Evolutionary conservation across 2,113 vertebrate species (phyloP).

Genomic region (Burhinus bistriatus): DNA sequence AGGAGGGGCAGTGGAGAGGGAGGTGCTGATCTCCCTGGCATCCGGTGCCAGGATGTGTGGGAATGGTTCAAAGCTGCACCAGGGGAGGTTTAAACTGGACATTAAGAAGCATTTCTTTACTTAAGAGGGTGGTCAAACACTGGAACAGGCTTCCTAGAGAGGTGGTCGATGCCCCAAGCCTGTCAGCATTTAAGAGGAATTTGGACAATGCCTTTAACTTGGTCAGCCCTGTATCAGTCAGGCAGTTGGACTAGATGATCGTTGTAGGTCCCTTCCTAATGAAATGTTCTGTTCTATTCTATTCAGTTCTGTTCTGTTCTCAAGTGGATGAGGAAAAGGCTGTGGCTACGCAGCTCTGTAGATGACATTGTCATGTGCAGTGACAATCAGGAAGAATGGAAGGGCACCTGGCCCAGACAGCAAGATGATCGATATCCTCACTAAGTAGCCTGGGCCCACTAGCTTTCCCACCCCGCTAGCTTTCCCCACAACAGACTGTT

Average conservation of each 20-base stretch:
- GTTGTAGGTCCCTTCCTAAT: background rate
- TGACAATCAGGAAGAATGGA: background rate
- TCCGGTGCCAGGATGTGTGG: rapidly evolving
- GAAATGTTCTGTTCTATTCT: background rate
- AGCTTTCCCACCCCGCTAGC: background rate
- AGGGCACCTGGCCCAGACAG: background rate
- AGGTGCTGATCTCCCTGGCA: background rate
- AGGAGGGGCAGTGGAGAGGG: background rate
- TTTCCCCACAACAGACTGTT: background rate
- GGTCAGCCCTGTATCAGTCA: background rate
- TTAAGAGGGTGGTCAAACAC: background rate
- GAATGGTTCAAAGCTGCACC: background rate
- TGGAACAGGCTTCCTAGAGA: background rate
- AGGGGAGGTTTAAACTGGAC: background rate
- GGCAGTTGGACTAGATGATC: background rate
- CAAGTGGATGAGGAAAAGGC: background rate
- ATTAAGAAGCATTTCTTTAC: background rate
- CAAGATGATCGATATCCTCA: background rate
- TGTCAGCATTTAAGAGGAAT: background rate
- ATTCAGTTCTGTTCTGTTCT: too few relatives aligned
- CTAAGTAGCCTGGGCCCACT: background rate
- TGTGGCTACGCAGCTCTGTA: rapidly evolving
- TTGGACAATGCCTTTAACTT: background rate
- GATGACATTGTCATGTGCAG: background rate
- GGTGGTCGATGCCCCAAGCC: background rate